Evolutionary conservation across 2,797 vertebrate species (phyloP).

Genomic region (Sebastes dallii): DNA sequence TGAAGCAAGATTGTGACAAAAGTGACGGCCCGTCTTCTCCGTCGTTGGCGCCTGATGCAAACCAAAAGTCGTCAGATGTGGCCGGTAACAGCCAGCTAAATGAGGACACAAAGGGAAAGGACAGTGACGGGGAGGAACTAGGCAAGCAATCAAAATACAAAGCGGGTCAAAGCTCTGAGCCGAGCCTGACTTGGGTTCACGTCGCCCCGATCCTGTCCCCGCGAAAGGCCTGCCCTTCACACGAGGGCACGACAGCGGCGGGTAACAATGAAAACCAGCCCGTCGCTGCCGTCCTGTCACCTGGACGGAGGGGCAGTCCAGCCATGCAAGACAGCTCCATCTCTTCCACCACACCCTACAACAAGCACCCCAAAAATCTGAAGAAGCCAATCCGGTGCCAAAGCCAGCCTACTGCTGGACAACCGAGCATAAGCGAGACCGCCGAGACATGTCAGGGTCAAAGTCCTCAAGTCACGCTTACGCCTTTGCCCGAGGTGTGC

Average conservation of each 20-base stretch:
- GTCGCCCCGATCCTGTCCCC: slow-evolving; percentile 84
- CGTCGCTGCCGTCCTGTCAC: slow-evolving; percentile 14
- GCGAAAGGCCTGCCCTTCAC: slow-evolving; percentile 63
- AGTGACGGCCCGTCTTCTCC: not conserved
- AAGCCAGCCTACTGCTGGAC: slow-evolving; percentile 70
- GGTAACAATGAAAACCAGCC: slow-evolving; percentile 32
- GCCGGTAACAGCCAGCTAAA: slow-evolving; percentile 9
- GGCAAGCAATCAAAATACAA: slow-evolving; percentile 52
- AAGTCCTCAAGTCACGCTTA: slow-evolving; percentile 47
- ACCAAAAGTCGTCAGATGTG: slow-evolving; percentile 4
- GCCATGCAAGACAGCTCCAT: slow-evolving; percentile 84
- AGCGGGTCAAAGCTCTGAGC: slow-evolving; percentile 74
- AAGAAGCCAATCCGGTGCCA: slow-evolving; percentile 70
- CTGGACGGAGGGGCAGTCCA: slow-evolving; percentile 65
- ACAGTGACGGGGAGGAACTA: slow-evolving; percentile 31
- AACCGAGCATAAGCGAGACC: slow-evolving; percentile 41
- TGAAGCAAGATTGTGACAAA: slow-evolving; percentile 19
- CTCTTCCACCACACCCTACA: slow-evolving; percentile 68
- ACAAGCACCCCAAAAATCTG: slow-evolving; percentile 56
- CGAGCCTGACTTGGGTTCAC: slow-evolving; percentile 88
- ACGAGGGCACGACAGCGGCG: slow-evolving; percentile 25
- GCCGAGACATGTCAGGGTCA: slow-evolving; percentile 41
- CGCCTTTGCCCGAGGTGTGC: slow-evolving; percentile 58
- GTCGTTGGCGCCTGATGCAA: not conserved
- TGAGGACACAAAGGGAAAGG: slow-evolving; percentile 42